phyloP scores from a whole-genome alignment of 2,113 vertebrate species.

The Guaruba guarouba region DNA sequence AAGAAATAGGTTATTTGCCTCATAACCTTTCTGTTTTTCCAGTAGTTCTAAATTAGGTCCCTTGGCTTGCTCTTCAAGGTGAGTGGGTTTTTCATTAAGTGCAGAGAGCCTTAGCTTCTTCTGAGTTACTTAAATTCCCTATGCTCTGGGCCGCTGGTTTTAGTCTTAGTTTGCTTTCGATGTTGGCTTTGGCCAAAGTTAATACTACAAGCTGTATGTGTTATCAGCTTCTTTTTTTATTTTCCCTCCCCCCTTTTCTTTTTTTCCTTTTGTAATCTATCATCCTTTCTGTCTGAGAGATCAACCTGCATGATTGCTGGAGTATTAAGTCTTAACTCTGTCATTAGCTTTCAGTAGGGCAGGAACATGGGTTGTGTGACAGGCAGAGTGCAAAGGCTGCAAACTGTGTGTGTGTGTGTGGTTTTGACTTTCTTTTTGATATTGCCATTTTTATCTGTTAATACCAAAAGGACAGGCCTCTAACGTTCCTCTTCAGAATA shows the following conservation, averaged over 20 bases:
- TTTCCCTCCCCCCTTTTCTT: background rate
- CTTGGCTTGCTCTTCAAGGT: conserved; percentile 38
- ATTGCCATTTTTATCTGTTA: conserved; percentile 12
- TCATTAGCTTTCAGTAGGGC: conserved; percentile 39
- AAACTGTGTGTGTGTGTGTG: background rate
- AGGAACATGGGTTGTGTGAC: background rate
- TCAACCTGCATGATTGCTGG: conserved; percentile 56
- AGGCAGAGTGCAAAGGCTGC: background rate
- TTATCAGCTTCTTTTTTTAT: background rate
- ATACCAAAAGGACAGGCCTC: background rate
- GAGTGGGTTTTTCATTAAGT: conserved; percentile 62
- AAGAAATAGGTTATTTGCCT: conserved; percentile 8
- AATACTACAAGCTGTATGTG: conserved; percentile 2
- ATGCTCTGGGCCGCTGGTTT: conserved; percentile 1
- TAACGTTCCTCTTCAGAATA: background rate
- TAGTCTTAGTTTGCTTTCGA: background rate
- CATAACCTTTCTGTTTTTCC: conserved; percentile 23
- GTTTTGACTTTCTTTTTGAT: background rate
- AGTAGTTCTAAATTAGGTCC: conserved; percentile 21
- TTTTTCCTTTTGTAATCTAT: background rate
- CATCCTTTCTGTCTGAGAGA: conserved; percentile 7
- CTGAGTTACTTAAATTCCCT: conserved; percentile 22
- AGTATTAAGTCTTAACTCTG: conserved; percentile 16
- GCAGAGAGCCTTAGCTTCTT: conserved; percentile 29
- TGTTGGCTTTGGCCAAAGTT: conserved; percentile 24